Evolutionary conservation across 2,797 vertebrate genomes (phyloP).

Genomic region (Tokudaia muenninki): DNA sequence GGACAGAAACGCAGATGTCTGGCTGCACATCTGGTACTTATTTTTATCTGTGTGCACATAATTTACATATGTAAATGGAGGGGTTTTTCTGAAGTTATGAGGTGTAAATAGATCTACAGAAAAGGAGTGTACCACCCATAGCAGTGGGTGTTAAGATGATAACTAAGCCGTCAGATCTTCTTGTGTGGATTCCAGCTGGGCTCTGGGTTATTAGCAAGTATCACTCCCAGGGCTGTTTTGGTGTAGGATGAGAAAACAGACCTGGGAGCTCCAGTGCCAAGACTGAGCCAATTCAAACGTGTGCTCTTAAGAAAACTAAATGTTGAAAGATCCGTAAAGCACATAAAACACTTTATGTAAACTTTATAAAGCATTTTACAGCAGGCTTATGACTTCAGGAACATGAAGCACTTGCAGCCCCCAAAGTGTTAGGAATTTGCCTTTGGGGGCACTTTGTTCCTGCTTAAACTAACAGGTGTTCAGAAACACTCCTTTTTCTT

Average conservation of each 20-base stretch:
- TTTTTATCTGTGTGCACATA: slow-evolving; percentile 13
- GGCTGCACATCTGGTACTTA: slow-evolving; percentile 8
- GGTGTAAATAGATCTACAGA: neutral
- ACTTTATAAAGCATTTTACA: slow-evolving; percentile 78
- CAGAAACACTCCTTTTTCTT: slow-evolving; percentile 38
- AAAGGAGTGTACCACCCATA: neutral
- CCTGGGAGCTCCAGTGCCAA: neutral
- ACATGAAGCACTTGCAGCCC: slow-evolving; percentile 10
- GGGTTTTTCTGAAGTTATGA: neutral
- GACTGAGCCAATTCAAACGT: slow-evolving; percentile 28
- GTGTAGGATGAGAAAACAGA: slow-evolving; percentile 32
- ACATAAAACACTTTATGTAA: neutral
- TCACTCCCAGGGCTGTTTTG: neutral
- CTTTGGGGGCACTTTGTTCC: slow-evolving; percentile 48
- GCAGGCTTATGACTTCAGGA: neutral
- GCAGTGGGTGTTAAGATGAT: slow-evolving; percentile 13
- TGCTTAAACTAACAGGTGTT: slow-evolving; percentile 57
- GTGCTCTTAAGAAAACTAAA: slow-evolving; percentile 43
- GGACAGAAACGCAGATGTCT: slow-evolving; percentile 25
- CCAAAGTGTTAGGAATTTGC: neutral
- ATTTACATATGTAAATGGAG: slow-evolving; percentile 35
- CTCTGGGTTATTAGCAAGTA: neutral
- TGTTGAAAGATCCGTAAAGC: slow-evolving; percentile 33
- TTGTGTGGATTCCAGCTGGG: neutral
- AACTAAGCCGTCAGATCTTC: slow-evolving; percentile 7